These are phyloP conservation scores for Drosophila busckii DNA, from an alignment of 1,140 invertebrate species.

Conservation along the genomic window DNA sequence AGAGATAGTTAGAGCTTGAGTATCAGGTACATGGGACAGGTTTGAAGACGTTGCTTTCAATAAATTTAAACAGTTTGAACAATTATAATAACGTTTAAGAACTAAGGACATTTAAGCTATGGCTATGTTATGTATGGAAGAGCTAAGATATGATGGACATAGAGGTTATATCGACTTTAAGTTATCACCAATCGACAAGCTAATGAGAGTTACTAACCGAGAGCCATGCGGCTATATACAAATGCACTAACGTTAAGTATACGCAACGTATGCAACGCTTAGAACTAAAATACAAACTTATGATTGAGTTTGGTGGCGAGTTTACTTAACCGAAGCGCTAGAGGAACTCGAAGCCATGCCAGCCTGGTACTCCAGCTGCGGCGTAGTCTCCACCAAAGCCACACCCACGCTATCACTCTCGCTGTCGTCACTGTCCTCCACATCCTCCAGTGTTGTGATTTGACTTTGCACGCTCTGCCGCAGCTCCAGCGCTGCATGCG, in stretches of 20 bases:
- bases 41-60: constrained; percentile 65
- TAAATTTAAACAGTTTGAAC: constrained; percentile 12
- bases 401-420: constrained; percentile 54
- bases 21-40: constrained; percentile 70
- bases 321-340: constrained; percentile 66
- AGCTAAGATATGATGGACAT: constrained; percentile 65
- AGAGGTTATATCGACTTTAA: constrained; percentile 41
- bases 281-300: constrained; percentile 22
- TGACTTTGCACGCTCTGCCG: constrained; percentile 69
- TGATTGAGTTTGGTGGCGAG: constrained; percentile 11
- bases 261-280: constrained; percentile 8
- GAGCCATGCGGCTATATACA: constrained; percentile 8
- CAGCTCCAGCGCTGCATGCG: constrained; percentile 54
- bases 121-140: constrained; percentile 64
- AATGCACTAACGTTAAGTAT: too few species aligned
- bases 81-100: constrained; percentile 3
- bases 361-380: constrained; percentile 50
- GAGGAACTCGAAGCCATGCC: constrained; percentile 50
- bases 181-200: not conserved
- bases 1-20: too few species aligned
- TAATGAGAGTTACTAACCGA: not conserved
- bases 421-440: constrained; percentile 37
- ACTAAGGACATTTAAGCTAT: constrained; percentile 31
- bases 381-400: constrained; percentile 50
- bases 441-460: constrained; percentile 71